Percentiles rank a stretch among this genome's conserved stretches.
Conservation (phyloP, 2,888 invertebrate genomes). For the Pterostichus madidus region DNA sequence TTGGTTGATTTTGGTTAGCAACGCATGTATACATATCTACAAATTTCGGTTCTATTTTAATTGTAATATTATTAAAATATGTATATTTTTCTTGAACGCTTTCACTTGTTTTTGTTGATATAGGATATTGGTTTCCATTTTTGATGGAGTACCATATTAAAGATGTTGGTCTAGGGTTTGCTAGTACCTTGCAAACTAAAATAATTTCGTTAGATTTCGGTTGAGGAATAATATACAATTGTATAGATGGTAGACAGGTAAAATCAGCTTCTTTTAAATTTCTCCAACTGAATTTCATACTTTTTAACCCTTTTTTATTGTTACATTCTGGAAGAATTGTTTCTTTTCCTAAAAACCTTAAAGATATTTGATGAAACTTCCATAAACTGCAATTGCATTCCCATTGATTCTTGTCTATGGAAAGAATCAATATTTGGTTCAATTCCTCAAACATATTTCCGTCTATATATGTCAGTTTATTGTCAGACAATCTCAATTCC, state of each 20-base stretch:
- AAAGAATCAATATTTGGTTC: neutral
- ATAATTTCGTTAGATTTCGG: neutral
- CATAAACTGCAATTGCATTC: neutral
- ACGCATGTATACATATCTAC: too few relatives aligned
- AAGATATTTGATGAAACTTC: neutral
- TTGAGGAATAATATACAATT: neutral
- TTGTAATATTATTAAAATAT: too few relatives aligned
- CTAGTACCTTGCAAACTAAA: neutral
- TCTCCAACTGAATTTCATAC: neutral
- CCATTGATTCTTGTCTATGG: neutral
- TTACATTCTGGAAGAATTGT: neutral
- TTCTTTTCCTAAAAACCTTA: neutral
- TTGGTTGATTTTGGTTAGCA: too few relatives aligned
- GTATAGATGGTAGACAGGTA: neutral
- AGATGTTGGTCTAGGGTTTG: neutral
- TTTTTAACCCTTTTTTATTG: neutral
- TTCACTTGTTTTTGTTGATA: neutral
- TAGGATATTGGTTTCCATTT: neutral
- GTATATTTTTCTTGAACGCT: too few relatives aligned
- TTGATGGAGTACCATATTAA: neutral
- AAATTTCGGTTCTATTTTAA: too few relatives aligned
- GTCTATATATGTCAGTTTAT: neutral
- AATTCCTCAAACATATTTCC: neutral
- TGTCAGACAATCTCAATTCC: neutral
- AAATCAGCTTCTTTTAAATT: constrained; percentile 1